These are phyloP conservation scores for Chamaea fasciata DNA, from an alignment of 2,113 vertebrate genomes.

Conservation along the genomic window DNA sequence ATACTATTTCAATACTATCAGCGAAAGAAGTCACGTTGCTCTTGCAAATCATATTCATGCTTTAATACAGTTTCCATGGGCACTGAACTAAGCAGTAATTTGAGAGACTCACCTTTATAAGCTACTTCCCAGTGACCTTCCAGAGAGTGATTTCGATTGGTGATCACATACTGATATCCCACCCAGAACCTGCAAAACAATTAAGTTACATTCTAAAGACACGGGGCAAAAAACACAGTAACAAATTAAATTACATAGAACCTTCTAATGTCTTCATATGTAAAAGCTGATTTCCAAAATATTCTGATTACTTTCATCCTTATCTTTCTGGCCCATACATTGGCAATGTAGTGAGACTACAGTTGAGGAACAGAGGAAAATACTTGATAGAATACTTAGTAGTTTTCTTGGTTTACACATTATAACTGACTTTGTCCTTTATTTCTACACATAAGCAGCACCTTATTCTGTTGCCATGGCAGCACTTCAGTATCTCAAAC, in stretches of 20 bases:
- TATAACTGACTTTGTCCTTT: neutral
- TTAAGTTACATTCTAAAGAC: neutral
- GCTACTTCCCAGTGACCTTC: conserved; percentile 95
- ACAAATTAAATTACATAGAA: neutral
- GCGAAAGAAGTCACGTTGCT: neutral
- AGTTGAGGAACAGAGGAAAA: neutral
- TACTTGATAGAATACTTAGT: neutral
- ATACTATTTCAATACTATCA: neutral
- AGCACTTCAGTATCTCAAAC: neutral
- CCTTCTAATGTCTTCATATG: neutral
- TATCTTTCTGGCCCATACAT: neutral
- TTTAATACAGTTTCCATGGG: neutral
- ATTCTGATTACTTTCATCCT: neutral
- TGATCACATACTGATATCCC: conserved; percentile 95
- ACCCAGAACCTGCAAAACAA: conserved; percentile 87
- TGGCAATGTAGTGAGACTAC: neutral
- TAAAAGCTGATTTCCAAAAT: neutral
- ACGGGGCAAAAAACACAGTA: neutral
- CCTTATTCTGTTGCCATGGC: neutral
- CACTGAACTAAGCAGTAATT: neutral
- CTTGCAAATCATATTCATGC: neutral
- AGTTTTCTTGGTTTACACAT: neutral
- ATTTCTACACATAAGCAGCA: neutral
- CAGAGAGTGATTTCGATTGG: conserved; percentile 86
- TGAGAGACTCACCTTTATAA: conserved; percentile 84